Percentiles rank a stretch among this genome's conserved stretches.
These are phyloP conservation scores for Steinernema scapterisci DNA, from an alignment of 2,888 invertebrate genomes.

Conservation along the genomic window DNA sequence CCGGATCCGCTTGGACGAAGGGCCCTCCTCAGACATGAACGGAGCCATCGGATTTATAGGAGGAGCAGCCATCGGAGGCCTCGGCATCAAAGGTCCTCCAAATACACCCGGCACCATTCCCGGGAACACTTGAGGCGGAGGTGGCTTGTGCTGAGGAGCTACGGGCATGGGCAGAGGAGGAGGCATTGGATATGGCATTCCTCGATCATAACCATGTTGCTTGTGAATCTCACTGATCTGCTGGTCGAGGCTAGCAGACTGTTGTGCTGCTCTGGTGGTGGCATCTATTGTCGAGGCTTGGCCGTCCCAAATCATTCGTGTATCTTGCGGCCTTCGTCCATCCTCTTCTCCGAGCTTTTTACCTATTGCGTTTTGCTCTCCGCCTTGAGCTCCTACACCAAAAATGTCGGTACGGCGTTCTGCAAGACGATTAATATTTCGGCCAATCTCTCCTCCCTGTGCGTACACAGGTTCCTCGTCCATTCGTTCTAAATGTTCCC, in stretches of 20 bases:
- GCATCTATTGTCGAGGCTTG: constrained; percentile 90
- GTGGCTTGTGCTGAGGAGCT: constrained; percentile 46
- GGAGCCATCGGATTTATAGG: constrained; percentile 6
- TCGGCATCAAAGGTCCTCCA: constrained; percentile 10
- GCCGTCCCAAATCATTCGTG: constrained; percentile 90
- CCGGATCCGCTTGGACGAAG: constrained; percentile 83
- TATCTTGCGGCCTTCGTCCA: constrained; percentile 35
- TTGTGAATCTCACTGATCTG: constrained; percentile 57
- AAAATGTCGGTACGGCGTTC: constrained; percentile 99
- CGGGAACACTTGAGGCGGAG: constrained; percentile 31
- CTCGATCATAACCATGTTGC: constrained; percentile 76
- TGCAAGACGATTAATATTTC: constrained; percentile 90
- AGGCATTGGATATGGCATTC: constrained; percentile 73
- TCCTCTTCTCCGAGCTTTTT: constrained; percentile 78
- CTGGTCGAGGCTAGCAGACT: constrained; percentile 51
- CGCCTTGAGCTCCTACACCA: constrained; percentile 82
- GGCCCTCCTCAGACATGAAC: constrained; percentile 67
- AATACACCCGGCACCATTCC: constrained; percentile 25
- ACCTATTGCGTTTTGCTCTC: constrained; percentile 96
- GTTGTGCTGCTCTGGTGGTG: constrained; percentile 56
- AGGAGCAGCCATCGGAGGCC: constrained; percentile 27
- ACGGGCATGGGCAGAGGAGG: constrained; percentile 43
- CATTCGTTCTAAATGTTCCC: constrained; percentile 78
- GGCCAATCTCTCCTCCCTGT: constrained; percentile 87
- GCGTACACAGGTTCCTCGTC: constrained; percentile 84